Percentiles rank a stretch among this genome's conserved stretches.
phyloP scores from a whole-genome alignment of 2,888 invertebrate species.

The Diaperis boleti region DNA sequence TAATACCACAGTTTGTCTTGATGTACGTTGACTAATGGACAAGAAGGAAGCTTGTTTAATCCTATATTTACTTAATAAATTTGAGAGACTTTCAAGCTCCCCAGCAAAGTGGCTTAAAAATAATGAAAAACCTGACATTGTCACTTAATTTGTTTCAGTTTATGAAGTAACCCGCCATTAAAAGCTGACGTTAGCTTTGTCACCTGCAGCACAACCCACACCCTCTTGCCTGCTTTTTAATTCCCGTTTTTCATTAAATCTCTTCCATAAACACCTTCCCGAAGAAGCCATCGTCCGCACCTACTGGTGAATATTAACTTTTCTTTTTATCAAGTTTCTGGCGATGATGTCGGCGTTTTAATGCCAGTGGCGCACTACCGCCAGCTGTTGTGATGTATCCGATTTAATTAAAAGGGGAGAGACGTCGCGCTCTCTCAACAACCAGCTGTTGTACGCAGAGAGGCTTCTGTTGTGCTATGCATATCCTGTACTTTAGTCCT shows the following conservation, averaged over 20 bases:
- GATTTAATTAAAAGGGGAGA: conserved; percentile 60
- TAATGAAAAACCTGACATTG: not conserved
- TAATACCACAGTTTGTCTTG: not conserved
- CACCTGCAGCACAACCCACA: not conserved
- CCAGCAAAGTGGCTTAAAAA: not conserved
- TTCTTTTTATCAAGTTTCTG: conserved; percentile 54
- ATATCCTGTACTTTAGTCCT: conserved; percentile 23
- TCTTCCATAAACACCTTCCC: not conserved
- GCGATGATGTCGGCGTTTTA: conserved; percentile 49
- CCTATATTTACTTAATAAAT: not conserved
- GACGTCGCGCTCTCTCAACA: conserved; percentile 22
- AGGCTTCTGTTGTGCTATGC: conserved; percentile 23
- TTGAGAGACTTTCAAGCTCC: not conserved
- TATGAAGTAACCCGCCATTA: conserved; percentile 5
- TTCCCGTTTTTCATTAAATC: conserved; percentile 17
- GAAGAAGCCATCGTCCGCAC: conserved; percentile 15
- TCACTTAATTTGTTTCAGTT: conserved; percentile 5
- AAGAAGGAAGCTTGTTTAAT: not conserved
- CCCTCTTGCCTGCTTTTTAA: not conserved
- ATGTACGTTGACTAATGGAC: not conserved
- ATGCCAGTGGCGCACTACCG: conserved; percentile 43
- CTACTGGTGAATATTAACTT: conserved; percentile 52
- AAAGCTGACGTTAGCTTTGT: conserved; percentile 3
- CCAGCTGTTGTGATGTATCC: conserved; percentile 60
- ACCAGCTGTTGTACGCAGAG: conserved; percentile 26